Evolutionary conservation across 2,888 invertebrate genomes (phyloP).

Genomic region (Xestia xanthographa): DNA sequence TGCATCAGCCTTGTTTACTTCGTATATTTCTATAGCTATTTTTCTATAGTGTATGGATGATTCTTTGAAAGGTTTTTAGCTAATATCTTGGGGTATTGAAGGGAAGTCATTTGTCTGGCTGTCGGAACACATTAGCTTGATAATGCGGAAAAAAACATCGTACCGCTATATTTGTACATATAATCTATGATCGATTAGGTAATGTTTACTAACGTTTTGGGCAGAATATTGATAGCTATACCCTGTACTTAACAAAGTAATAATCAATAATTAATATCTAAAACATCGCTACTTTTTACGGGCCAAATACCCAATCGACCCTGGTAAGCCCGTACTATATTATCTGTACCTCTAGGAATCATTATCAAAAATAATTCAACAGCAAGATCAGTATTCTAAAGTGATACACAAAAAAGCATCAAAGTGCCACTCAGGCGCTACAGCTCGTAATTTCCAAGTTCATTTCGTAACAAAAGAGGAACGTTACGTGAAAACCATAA

Average conservation of each 20-base stretch:
- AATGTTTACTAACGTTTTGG: neutral
- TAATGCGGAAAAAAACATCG: conserved; percentile 54
- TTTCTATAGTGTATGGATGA: conserved; percentile 34
- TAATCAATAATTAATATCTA: neutral
- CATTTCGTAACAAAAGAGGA: conserved; percentile 60
- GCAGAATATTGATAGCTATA: neutral
- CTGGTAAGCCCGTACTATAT: neutral
- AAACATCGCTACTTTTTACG: neutral
- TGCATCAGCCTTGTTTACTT: neutral
- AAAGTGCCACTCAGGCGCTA: conserved; percentile 51
- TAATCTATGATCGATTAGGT: conserved; percentile 14
- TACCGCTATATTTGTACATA: conserved; percentile 20
- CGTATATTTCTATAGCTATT: neutral
- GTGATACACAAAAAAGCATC: conserved; percentile 50
- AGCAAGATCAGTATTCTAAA: conserved; percentile 30
- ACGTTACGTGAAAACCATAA: conserved; percentile 60
- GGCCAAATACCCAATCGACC: no score
- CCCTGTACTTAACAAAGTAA: neutral
- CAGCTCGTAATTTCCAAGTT: conserved; percentile 58
- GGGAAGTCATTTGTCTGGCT: conserved; percentile 68
- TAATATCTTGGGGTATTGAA: conserved; percentile 62
- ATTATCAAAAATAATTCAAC: conserved; percentile 27
- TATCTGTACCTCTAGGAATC: neutral
- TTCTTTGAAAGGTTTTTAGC: conserved; percentile 62
- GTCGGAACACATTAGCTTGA: conserved; percentile 69